Base-by-base conservation (phyloP, 2,797 vertebrate genomes). In the Bovichtus variegatus region DNA sequence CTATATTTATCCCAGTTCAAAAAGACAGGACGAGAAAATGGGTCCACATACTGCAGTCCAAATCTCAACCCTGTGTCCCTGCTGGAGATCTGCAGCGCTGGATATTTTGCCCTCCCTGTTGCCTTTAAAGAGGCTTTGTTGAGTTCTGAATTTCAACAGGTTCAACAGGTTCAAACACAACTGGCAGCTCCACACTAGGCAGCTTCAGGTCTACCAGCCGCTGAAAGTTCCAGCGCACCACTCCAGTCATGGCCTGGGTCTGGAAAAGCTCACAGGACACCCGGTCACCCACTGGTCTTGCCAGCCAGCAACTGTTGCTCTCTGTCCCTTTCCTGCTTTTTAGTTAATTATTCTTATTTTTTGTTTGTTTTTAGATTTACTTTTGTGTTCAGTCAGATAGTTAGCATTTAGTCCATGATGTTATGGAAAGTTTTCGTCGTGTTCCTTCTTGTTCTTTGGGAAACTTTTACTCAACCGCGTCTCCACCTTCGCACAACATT, bases 201-300 rank as follows among this genome's bases (percentile, higher is more conserved):
- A 36, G 69, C 61, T 74, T 84, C 19, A 84, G 55, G 59, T 80
- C 73, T 49, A 82, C 49, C 34, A 87, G 44, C 23, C 83, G 12
- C 61, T 81, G 74, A 15, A 36, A 84, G 40, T 82, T 89, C 76
- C 78, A 86, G 4, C 76, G 50, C 38, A 63, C 73, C 54, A 83
- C 71, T 12, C 73, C 83, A 5, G 71, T 89, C 77, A 65, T 50
- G 1, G 55, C 55, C 18, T 71, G 68, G 31, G 55, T 67, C 31
- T 70, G 44, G 4, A 70, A 59, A 0, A 70, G 43, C 4, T 59
- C 67, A 19, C 21, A 3, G 53, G 66, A 67, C 10, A 43, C 64
- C 18, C 53, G 9, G 65, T 68, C 11, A 68, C 40, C 66, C 65
- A 43, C 38, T 67, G 38, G 11, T 65, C 50, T 16, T 54, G 65